Percentiles rank a stretch among this genome's conserved stretches.
Conservation (phyloP, 2,797 vertebrate genomes). For the Eulemur rubriventer region DNA sequence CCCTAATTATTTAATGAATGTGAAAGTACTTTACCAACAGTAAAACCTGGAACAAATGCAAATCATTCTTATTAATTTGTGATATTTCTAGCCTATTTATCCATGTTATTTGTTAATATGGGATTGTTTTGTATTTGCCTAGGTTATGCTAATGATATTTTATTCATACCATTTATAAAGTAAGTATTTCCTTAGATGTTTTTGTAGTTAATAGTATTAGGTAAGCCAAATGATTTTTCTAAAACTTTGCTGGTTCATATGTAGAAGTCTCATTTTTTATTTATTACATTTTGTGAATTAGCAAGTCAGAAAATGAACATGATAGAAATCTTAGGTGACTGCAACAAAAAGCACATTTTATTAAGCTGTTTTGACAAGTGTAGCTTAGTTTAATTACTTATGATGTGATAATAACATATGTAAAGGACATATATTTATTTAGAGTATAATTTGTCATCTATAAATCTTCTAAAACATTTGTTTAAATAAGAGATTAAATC, state of each 20-base stretch:
- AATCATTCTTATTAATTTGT: background rate
- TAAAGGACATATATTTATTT: background rate
- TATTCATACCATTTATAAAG: slow-evolving; percentile 23
- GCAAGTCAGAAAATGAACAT: slow-evolving; percentile 21
- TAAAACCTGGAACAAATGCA: background rate
- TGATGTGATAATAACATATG: background rate
- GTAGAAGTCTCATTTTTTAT: slow-evolving; percentile 9
- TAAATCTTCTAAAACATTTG: background rate
- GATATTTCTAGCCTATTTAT: background rate
- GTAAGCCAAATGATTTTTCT: background rate
- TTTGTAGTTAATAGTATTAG: background rate
- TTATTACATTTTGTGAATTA: slow-evolving; percentile 40
- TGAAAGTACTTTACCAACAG: background rate
- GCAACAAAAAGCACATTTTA: background rate
- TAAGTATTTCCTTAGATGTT: background rate
- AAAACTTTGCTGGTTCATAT: background rate
- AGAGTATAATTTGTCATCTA: background rate
- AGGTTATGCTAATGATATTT: background rate
- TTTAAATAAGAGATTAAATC: slow-evolving; percentile 23
- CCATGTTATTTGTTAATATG: background rate
- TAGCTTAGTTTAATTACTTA: slow-evolving; percentile 27
- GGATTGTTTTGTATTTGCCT: background rate
- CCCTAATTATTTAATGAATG: background rate
- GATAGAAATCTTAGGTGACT: background rate
- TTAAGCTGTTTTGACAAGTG: slow-evolving; percentile 13